These are phyloP conservation scores for Blera fallax DNA, from an alignment of 2,888 invertebrate species.

Conservation along the genomic window DNA sequence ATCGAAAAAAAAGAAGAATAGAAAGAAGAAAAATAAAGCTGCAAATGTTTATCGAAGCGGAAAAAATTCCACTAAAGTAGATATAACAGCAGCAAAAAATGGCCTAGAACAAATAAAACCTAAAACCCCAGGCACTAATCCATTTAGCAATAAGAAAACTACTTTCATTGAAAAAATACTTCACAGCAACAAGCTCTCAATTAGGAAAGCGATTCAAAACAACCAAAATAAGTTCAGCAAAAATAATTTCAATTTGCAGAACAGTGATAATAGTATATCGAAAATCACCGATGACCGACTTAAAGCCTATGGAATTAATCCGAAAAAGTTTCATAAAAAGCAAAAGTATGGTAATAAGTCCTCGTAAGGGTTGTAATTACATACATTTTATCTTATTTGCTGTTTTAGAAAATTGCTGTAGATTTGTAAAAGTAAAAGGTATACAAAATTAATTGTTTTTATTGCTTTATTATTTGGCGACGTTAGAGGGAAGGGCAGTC, in stretches of 20 bases:
- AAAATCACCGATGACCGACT: conserved; percentile 89
- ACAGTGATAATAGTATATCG: conserved; percentile 31
- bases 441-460: too few species aligned
- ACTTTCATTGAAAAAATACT: background rate
- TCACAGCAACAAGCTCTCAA: conserved; percentile 4
- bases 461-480: too few species aligned
- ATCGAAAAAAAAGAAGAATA: conserved; percentile 73
- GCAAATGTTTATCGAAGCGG: background rate
- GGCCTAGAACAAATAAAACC: background rate
- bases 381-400: background rate
- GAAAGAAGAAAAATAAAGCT: conserved; percentile 30
- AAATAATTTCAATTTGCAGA: conserved; percentile 73
- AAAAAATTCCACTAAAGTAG: background rate
- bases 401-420: background rate
- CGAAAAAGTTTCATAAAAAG: conserved; percentile 86
- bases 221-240: conserved; percentile 72
- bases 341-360: conserved; percentile 77
- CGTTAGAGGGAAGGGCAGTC: too few species aligned
- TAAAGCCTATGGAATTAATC: conserved; percentile 95
- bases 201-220: conserved; percentile 64
- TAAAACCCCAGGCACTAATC: conserved; percentile 50
- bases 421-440: too few species aligned
- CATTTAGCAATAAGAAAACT: conserved; percentile 71
- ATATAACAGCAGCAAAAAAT: background rate
- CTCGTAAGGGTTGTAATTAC: background rate